A percentile compares a stretch with the other conserved stretches of the same genome.
phyloP scores from a whole-genome alignment of 2,888 invertebrate genomes.

The Eilema griseolum region DNA sequence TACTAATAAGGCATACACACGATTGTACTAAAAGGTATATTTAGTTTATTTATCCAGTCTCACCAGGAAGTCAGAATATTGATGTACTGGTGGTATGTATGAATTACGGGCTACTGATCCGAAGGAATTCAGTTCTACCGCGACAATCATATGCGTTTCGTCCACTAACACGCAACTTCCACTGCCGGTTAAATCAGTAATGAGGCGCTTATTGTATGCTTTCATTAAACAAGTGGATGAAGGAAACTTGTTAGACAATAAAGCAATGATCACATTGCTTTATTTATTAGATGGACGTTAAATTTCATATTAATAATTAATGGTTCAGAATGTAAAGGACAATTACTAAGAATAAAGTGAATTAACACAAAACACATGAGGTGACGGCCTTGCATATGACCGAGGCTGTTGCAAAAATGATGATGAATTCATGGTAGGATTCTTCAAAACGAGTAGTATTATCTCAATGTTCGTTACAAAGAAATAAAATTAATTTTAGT shows the following conservation, averaged over 20 bases:
- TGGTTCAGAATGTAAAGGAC: constrained; percentile 15
- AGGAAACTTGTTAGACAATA: constrained; percentile 30
- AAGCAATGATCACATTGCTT: constrained; percentile 28
- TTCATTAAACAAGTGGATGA: constrained; percentile 27
- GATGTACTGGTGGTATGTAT: constrained; percentile 53
- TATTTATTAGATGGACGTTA: not conserved
- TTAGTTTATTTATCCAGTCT: not conserved
- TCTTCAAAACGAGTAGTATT: not conserved
- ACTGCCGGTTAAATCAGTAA: constrained; percentile 58
- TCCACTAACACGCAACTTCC: constrained; percentile 69
- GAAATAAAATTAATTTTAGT: not conserved
- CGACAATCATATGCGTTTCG: constrained; percentile 76
- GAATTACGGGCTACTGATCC: constrained; percentile 65
- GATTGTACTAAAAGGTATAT: too few relatives aligned
- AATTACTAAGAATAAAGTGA: not conserved
- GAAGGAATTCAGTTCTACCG: constrained; percentile 69
- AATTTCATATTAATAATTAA: not conserved
- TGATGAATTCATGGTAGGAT: not conserved
- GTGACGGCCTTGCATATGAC: too few relatives aligned
- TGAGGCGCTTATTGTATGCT: constrained; percentile 33
- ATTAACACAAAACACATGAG: too few relatives aligned
- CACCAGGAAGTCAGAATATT: constrained; percentile 23
- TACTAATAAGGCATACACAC: too few relatives aligned
- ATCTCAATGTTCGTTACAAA: not conserved
- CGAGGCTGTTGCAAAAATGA: too few relatives aligned